These are phyloP conservation scores for Drosophila nr. perissopoda DNA, from an alignment of 2,888 invertebrate genomes.

Conservation along the genomic window DNA sequence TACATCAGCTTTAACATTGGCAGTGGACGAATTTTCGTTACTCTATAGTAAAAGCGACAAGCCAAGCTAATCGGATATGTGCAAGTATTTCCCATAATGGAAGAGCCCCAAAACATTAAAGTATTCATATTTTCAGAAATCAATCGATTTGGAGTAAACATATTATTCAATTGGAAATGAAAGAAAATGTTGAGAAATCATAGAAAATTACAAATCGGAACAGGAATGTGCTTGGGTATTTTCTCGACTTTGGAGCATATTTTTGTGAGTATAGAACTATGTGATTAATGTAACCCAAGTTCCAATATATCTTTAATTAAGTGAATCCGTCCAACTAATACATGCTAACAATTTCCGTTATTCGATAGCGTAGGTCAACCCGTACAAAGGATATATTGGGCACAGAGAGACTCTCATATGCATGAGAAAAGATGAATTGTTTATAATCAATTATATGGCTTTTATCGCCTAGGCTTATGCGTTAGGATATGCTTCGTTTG, in stretches of 20 bases:
- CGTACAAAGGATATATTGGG: not conserved
- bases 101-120: not conserved
- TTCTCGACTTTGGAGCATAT: not conserved
- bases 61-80: not conserved
- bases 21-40: not conserved
- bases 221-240: not conserved
- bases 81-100: not conserved
- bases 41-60: not conserved
- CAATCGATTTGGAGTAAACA: not conserved
- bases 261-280: not conserved
- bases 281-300: not conserved
- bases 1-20: slow-evolving; percentile 14
- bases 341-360: not conserved
- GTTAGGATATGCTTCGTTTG: not conserved
- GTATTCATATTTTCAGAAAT: not conserved
- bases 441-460: slow-evolving; percentile 9
- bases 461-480: not conserved
- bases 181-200: not conserved
- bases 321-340: not conserved
- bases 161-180: not conserved
- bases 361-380: not conserved
- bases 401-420: not conserved
- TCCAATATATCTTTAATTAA: not conserved
- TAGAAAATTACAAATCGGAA: not conserved
- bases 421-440: slow-evolving; percentile 7